phyloP scores from a whole-genome alignment of 2,797 vertebrate species.

The Rhinoraja longicauda region DNA sequence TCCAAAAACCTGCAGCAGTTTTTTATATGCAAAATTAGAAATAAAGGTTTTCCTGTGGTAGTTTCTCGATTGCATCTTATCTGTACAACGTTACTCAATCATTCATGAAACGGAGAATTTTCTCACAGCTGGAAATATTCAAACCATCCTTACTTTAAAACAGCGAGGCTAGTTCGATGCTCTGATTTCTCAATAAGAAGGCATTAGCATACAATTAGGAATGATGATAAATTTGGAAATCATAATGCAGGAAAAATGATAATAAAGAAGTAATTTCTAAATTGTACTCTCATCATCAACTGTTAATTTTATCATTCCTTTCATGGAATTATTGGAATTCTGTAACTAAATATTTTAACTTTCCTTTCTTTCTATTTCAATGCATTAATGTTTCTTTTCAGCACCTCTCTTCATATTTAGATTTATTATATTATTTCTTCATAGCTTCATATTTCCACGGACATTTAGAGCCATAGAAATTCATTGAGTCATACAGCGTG shows the following conservation, averaged over 20 bases:
- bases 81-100: not conserved
- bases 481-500: too few species aligned
- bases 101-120: not conserved
- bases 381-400: not conserved
- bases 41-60: not conserved
- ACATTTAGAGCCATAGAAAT: too few species aligned
- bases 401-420: not conserved
- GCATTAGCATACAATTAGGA: not conserved
- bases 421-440: not conserved
- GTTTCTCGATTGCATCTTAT: not conserved
- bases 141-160: not conserved
- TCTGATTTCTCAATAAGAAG: not conserved
- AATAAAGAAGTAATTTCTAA: not conserved
- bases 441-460: not conserved
- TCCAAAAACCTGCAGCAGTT: not conserved
- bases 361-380: not conserved
- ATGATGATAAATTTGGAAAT: not conserved
- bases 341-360: not conserved
- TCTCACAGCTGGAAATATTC: not conserved
- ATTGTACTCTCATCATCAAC: not conserved
- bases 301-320: too few species aligned
- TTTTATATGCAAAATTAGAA: not conserved
- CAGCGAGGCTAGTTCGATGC: not conserved
- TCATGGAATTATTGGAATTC: too few species aligned
- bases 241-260: not conserved